phyloP scores from a whole-genome alignment of 2,113 vertebrate genomes.

The Pseudopipra pipra region DNA sequence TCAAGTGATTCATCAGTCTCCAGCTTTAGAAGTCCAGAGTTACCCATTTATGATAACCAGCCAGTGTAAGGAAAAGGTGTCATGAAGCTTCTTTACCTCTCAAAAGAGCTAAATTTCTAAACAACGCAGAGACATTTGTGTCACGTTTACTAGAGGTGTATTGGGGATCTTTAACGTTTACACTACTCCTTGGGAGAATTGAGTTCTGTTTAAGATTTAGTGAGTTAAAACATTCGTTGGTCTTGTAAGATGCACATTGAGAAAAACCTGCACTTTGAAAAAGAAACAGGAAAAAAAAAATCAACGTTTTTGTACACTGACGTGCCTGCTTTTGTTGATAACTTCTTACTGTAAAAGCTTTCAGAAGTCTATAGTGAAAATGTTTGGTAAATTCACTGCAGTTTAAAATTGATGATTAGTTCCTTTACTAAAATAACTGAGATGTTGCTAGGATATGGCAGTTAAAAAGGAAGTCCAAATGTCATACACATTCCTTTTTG shows the following conservation, averaged over 20 bases:
- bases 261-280: constrained; percentile 59
- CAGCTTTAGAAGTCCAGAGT: constrained; percentile 70
- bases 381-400: constrained; percentile 79
- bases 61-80: constrained; percentile 62
- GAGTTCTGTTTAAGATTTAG: constrained; percentile 63
- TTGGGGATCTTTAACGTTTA: constrained; percentile 70
- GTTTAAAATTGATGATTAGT: constrained; percentile 68
- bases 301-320: constrained; percentile 75
- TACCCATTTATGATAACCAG: constrained; percentile 64
- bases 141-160: constrained; percentile 62
- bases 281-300: constrained; percentile 48
- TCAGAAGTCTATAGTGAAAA: constrained; percentile 75
- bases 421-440: constrained; percentile 70
- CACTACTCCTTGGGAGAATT: constrained; percentile 67
- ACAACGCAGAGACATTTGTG: constrained; percentile 56
- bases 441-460: constrained; percentile 51
- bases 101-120: constrained; percentile 60
- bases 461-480: constrained; percentile 57
- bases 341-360: constrained; percentile 83
- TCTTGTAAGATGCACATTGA: constrained; percentile 60
- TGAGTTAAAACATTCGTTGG: constrained; percentile 64
- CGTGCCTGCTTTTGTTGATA: constrained; percentile 80
- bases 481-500: constrained; percentile 69
- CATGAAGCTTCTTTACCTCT: constrained; percentile 67
- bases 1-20: constrained; percentile 61